These are phyloP conservation scores for Egretta garzetta DNA, from an alignment of 2,113 vertebrate genomes.

Conservation along the genomic window DNA sequence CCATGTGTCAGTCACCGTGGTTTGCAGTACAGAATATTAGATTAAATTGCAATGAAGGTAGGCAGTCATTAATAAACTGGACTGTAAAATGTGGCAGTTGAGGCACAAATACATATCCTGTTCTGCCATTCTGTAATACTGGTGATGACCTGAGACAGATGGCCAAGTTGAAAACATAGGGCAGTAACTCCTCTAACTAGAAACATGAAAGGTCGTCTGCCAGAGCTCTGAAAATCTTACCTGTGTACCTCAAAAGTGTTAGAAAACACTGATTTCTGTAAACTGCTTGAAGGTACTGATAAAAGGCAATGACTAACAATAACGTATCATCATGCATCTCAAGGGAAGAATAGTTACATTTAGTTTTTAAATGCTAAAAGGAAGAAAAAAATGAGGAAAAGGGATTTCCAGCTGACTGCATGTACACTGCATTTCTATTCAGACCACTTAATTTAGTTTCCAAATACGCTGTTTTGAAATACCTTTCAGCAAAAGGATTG, in stretches of 20 bases:
- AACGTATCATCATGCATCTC: background rate
- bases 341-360: background rate
- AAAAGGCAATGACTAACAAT: background rate
- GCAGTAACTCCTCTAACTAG: background rate
- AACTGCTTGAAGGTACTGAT: background rate
- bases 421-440: background rate
- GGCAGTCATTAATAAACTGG: background rate
- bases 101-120: background rate
- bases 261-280: background rate
- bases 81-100: background rate
- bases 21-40: background rate
- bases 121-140: background rate
- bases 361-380: background rate
- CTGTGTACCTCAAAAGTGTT: background rate
- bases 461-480: constrained; percentile 1
- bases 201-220: background rate
- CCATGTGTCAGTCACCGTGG: background rate
- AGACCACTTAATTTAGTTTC: background rate
- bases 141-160: background rate
- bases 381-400: background rate
- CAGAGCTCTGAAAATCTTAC: background rate
- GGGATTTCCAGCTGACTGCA: background rate
- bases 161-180: background rate
- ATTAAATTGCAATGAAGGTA: background rate
- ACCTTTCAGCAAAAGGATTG: background rate